Conservation (phyloP, 2,797 vertebrate species). For the Leuciscus waleckii region DNA sequence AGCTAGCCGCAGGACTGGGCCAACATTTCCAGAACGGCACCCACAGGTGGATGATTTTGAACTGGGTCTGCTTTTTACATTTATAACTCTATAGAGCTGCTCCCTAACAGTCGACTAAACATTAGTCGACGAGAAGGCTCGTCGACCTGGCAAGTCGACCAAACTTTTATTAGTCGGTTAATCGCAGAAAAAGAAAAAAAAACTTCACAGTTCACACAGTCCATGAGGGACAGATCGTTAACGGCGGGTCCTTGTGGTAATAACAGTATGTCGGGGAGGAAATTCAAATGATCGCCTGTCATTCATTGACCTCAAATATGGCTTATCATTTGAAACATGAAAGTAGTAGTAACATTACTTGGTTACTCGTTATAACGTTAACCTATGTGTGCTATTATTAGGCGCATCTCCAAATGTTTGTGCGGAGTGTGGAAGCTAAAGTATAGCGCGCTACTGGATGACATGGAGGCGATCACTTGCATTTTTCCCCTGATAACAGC, state of each 20-base stretch:
- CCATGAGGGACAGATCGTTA: too few species aligned
- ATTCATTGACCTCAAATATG: background rate
- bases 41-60: background rate
- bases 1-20: background rate
- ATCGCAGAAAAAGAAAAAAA: background rate
- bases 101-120: background rate
- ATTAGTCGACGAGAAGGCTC: background rate
- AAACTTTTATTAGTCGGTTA: background rate
- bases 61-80: constrained; percentile 24
- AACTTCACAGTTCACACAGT: too few species aligned
- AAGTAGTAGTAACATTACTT: background rate
- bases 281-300: background rate
- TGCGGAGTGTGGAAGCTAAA: too few species aligned
- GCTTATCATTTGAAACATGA: background rate
- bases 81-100: background rate
- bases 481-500: too few species aligned
- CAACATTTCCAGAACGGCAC: background rate
- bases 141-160: too few species aligned
- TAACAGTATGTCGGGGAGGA: background rate
- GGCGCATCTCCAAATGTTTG: too few species aligned
- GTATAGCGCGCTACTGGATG: too few species aligned
- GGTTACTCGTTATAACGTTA: too few species aligned
- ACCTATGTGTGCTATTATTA: too few species aligned
- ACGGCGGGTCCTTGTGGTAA: too few species aligned
- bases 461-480: too few species aligned